A percentile compares a stretch with the other conserved stretches of the same genome.
phyloP scores from a whole-genome alignment of 2,888 invertebrate species.

The Caenorhabditis parvicauda region DNA sequence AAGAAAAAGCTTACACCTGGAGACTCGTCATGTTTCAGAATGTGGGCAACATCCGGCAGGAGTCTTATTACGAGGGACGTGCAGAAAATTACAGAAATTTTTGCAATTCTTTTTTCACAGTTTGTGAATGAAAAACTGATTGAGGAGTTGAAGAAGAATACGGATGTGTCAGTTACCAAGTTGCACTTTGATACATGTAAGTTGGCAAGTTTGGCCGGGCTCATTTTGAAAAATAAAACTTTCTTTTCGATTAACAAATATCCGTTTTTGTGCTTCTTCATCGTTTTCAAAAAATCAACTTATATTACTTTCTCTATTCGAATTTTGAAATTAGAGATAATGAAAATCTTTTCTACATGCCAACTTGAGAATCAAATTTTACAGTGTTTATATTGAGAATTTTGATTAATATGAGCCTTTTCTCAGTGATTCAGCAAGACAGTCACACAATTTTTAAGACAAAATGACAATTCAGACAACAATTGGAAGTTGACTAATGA shows the following conservation, averaged over 20 bases:
- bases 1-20: background rate
- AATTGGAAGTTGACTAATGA: conserved; percentile 11
- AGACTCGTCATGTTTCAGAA: conserved; percentile 16
- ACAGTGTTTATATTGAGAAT: too few relatives aligned
- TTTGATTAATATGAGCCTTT: too few relatives aligned
- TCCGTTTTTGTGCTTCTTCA: too few relatives aligned
- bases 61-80: conserved; percentile 39
- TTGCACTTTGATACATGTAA: too few relatives aligned
- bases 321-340: background rate
- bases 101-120: conserved; percentile 22
- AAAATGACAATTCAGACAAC: background rate
- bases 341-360: background rate
- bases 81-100: conserved; percentile 37
- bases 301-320: too few relatives aligned
- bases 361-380: background rate
- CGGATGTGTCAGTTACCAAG: too few relatives aligned
- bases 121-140: conserved; percentile 25
- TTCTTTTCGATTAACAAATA: too few relatives aligned
- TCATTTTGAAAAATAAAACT: too few relatives aligned
- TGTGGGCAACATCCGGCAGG: conserved; percentile 40
- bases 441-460: conserved; percentile 4
- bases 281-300: too few relatives aligned
- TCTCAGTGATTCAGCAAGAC: too few relatives aligned
- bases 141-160: conserved; percentile 27
- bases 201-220: too few relatives aligned